Conservation (phyloP, 2,888 invertebrate species). For the Paralinhomoeus sp. region DNA sequence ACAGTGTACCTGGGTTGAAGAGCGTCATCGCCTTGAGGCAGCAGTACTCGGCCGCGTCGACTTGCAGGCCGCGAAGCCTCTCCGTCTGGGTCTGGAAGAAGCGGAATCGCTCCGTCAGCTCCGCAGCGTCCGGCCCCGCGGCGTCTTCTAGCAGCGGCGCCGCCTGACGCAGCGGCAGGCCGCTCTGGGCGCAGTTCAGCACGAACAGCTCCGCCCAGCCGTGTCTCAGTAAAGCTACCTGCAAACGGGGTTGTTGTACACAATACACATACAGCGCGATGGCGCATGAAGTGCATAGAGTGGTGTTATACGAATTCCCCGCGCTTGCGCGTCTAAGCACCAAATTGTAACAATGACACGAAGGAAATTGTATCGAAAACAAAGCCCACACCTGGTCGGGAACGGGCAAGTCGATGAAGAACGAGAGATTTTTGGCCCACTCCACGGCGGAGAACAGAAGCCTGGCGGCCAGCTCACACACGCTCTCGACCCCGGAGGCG, state of each 20-base stretch:
- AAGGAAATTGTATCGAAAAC: too few species aligned
- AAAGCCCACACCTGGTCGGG: slow-evolving; percentile 12
- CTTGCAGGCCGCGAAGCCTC: slow-evolving; percentile 85
- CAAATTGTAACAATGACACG: too few species aligned
- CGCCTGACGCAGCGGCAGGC: slow-evolving; percentile 88
- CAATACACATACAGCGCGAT: too few species aligned
- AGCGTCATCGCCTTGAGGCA: slow-evolving; percentile 96
- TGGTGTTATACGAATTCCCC: too few species aligned
- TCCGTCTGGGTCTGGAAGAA: slow-evolving; percentile 65
- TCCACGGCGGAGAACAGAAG: slow-evolving; percentile 85
- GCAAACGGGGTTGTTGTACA: too few species aligned
- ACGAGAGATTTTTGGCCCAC: slow-evolving; percentile 92
- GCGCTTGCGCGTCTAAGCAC: too few species aligned
- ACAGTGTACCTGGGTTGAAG: slow-evolving; percentile 85
- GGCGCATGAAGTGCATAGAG: too few species aligned
- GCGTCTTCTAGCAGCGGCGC: slow-evolving; percentile 82
- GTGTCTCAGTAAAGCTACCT: slow-evolving; percentile 72
- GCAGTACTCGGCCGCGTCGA: slow-evolving; percentile 92
- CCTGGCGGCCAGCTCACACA: slow-evolving; percentile 83
- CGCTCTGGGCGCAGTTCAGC: slow-evolving; percentile 89
- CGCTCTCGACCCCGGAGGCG: slow-evolving; percentile 97
- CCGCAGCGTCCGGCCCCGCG: slow-evolving; percentile 81
- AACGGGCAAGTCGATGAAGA: slow-evolving; percentile 81
- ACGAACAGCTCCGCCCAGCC: slow-evolving; percentile 95
- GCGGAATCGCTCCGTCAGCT: slow-evolving; percentile 93